Evolutionary conservation across 2,797 vertebrate genomes (phyloP).

Genomic region (Falco columbarius): DNA sequence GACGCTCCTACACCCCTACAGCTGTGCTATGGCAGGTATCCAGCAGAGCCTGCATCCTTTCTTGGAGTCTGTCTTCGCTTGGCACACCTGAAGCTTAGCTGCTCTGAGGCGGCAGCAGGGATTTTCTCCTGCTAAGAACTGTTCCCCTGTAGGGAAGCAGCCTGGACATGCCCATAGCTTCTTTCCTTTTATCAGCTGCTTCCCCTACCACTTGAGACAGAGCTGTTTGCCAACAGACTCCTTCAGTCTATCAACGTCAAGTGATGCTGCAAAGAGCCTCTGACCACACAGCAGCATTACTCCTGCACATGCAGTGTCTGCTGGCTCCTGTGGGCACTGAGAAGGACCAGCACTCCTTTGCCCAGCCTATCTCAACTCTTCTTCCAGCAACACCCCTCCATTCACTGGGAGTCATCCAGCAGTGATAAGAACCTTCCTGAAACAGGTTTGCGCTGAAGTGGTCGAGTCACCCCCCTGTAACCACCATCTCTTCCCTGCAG

Average conservation of each 20-base stretch:
- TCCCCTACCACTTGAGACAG: not conserved
- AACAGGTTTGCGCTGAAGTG: not conserved
- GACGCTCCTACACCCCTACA: not conserved
- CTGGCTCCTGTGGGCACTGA: not conserved
- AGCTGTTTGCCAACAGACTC: not conserved
- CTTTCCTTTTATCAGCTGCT: not conserved
- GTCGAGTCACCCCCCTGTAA: not conserved
- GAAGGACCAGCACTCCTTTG: not conserved
- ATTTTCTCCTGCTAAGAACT: not conserved
- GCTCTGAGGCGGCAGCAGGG: not conserved
- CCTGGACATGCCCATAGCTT: not conserved
- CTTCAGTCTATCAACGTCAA: not conserved
- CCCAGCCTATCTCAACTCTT: not conserved
- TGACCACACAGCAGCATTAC: fast-evolving
- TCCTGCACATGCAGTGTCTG: not conserved
- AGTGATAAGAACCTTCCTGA: not conserved
- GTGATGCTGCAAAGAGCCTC: not conserved
- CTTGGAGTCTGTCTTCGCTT: not conserved
- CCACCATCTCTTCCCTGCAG: not conserved
- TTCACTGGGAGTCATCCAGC: not conserved
- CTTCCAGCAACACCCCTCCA: not conserved
- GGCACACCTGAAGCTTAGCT: not conserved
- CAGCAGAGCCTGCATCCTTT: not conserved
- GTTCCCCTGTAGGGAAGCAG: not conserved
- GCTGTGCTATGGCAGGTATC: not conserved